Evolutionary conservation across 2,888 invertebrate genomes (phyloP), one percentile per base, ranked within the genome.

Genomic region (Brachyptera risi): DNA sequence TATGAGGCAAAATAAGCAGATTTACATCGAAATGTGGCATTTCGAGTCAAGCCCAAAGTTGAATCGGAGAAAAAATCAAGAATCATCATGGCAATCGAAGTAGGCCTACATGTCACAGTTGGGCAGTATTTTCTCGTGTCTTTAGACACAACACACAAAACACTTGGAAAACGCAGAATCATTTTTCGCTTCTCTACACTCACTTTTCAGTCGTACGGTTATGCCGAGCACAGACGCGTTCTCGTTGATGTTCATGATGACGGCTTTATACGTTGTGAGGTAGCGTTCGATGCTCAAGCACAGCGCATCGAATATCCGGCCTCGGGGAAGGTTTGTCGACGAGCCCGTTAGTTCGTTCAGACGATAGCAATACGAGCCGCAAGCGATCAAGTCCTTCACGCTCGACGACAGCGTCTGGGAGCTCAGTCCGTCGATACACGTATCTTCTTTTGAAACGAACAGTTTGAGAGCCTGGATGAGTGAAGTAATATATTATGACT

Each of bases 281-380:
- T 84, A 86, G 15, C 78, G 76, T 59, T 80, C 76, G 19, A 87
- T 75, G 17, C 82, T 81, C 66, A 83, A 80, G 66, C 85, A 82
- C 47, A 85, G 76, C 3, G 85, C 83, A 86, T 86, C 61, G 57
- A 44, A 56, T 31, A 63, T 37, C 57, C 54, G 44, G 1, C 49
- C 35, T 17, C 21, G 15, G 23, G 49, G 15, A 1, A n/a, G 3
- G 1, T 23, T 15, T n/a, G 23, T 40, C 47, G 17, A 7, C 11
- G 1, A 24, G 26, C 15, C 26, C 17, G 13, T 31, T 11, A 60
- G 47, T 4, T 15, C 21, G 1, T 75, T 77, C 13, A 80, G 68
- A 7, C 78, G 69, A 64, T 69, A 73, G 60, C 79, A 80, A 65
- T 76, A 78, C 3, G 79, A 77, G 2, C 80, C 80, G 0, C 76